Evolutionary conservation across 35 echinoderm and acorn worm species (phyloP).

Genomic region (Heliocidaris erythrogramma): DNA sequence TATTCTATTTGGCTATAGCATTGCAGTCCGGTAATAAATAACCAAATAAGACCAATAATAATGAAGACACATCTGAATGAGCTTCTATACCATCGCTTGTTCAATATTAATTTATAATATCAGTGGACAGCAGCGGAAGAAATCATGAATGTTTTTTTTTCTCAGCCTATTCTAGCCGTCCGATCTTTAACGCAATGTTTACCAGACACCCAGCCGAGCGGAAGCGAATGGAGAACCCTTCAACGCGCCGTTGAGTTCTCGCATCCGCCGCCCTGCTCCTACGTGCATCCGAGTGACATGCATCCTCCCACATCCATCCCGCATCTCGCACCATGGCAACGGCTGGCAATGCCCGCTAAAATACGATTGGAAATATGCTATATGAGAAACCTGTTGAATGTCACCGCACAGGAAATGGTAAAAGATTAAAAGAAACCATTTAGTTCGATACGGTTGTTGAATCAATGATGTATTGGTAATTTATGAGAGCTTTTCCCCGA

Average conservation of each 20-base stretch:
- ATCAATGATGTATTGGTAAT: too few relatives aligned
- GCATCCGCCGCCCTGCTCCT: neutral
- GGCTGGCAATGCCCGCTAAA: neutral
- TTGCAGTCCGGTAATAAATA: too few relatives aligned
- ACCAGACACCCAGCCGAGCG: neutral
- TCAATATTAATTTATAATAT: too few relatives aligned
- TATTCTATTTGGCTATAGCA: too few relatives aligned
- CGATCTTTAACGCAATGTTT: neutral
- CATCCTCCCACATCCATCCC: neutral
- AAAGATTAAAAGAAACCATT: too few relatives aligned
- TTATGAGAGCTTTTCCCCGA: too few relatives aligned
- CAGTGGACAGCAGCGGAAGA: neutral
- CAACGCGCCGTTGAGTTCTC: neutral
- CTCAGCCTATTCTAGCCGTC: neutral
- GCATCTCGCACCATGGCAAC: slow-evolving; percentile 4
- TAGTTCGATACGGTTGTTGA: too few relatives aligned
- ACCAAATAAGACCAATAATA: too few relatives aligned
- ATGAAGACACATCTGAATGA: too few relatives aligned
- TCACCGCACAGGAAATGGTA: too few relatives aligned
- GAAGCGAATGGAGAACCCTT: neutral
- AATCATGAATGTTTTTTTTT: neutral
- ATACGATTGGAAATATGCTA: neutral
- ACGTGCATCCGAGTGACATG: neutral
- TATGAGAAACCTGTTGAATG: neutral
- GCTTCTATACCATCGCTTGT: too few relatives aligned